These are phyloP conservation scores for Globicephala melas DNA, from an alignment of 2,113 vertebrate species.

Conservation along the genomic window DNA sequence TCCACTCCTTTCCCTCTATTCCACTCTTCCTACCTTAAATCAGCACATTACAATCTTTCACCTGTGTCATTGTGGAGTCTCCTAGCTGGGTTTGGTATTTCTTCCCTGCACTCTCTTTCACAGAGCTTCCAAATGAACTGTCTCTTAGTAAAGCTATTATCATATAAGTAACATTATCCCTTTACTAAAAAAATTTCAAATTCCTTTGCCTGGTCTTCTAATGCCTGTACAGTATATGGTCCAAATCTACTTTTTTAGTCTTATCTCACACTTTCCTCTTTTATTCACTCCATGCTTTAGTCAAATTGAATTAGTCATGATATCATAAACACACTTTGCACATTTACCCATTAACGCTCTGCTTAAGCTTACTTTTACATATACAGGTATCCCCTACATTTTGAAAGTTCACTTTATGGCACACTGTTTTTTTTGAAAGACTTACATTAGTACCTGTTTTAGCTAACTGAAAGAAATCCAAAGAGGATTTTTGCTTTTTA, in stretches of 20 bases:
- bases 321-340: not conserved
- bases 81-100: not conserved
- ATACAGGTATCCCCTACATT: not conserved
- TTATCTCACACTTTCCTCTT: not conserved
- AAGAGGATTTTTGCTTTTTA: not conserved
- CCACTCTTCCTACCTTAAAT: not conserved
- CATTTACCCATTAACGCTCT: not conserved
- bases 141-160: not conserved
- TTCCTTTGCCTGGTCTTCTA: not conserved
- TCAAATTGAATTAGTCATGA: not conserved
- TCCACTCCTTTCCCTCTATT: not conserved
- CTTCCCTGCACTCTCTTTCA: not conserved
- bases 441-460: not conserved
- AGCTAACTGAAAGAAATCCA: not conserved
- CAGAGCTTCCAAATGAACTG: not conserved
- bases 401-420: not conserved
- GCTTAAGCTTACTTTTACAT: not conserved
- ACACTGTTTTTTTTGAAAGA: not conserved
- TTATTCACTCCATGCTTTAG: not conserved
- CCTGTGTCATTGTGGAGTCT: not conserved
- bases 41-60: not conserved
- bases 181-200: not conserved
- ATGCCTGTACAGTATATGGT: not conserved
- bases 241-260: not conserved
- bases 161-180: not conserved